A percentile compares a stretch with the other conserved stretches of the same genome.
These are phyloP conservation scores for Papilio machaon DNA, from an alignment of 1,140 invertebrate genomes.

Conservation along the genomic window DNA sequence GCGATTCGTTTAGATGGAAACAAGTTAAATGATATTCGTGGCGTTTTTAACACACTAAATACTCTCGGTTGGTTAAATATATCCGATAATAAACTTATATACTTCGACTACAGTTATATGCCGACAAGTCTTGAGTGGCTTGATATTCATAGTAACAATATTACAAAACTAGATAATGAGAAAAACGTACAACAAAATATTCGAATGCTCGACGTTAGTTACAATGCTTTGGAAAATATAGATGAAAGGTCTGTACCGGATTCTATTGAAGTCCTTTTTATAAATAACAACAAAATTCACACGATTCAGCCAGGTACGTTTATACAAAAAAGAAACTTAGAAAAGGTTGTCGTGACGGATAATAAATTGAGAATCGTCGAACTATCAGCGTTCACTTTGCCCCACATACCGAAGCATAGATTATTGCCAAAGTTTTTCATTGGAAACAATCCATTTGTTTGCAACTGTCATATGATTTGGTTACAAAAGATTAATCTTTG, in stretches of 20 bases:
- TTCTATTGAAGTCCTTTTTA: slow-evolving; percentile 88
- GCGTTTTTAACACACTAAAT: slow-evolving; percentile 85
- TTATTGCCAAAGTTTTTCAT: slow-evolving; percentile 89
- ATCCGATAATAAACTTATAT: slow-evolving; percentile 86
- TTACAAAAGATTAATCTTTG: slow-evolving; percentile 89
- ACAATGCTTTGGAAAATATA: slow-evolving; percentile 87
- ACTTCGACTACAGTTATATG: slow-evolving; percentile 87
- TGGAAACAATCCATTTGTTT: slow-evolving; percentile 91
- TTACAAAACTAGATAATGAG: slow-evolving; percentile 87
- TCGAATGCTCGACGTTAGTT: slow-evolving; percentile 90
- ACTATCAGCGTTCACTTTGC: slow-evolving; percentile 87
- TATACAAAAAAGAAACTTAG: slow-evolving; percentile 86
- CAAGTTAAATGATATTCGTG: slow-evolving; percentile 85
- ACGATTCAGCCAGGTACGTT: slow-evolving; percentile 89
- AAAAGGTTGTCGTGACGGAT: slow-evolving; percentile 89
- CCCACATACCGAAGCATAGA: slow-evolving; percentile 84
- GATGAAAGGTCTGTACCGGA: slow-evolving; percentile 87
- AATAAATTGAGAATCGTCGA: slow-evolving; percentile 90
- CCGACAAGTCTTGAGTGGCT: slow-evolving; percentile 87
- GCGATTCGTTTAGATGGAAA: slow-evolving; percentile 87
- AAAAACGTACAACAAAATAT: slow-evolving; percentile 91
- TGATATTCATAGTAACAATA: slow-evolving; percentile 87
- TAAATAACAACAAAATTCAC: slow-evolving; percentile 90
- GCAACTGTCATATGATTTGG: slow-evolving; percentile 94
- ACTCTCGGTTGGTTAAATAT: slow-evolving; percentile 88